Percentiles rank a stretch among this genome's conserved stretches.
Conservation (phyloP, 1,140 invertebrate species). For the Globodera ellingtonae region DNA sequence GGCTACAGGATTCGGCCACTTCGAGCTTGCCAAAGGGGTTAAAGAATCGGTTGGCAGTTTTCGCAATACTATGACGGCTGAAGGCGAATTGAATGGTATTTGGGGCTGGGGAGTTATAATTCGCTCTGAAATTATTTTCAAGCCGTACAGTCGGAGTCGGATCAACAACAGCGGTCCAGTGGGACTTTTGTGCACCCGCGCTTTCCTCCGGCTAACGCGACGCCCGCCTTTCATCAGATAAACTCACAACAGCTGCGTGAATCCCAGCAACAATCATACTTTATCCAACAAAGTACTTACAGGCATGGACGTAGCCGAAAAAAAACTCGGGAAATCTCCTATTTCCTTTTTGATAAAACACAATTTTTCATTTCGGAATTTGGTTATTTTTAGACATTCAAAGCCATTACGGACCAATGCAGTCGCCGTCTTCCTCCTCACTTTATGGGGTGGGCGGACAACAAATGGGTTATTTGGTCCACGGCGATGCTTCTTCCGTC, state of each 20-base stretch:
- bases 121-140: no score
- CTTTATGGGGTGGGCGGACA: background rate
- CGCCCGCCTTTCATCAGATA: background rate
- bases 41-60: background rate
- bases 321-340: no score
- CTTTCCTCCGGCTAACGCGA: background rate
- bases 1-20: constrained; percentile 24
- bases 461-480: background rate
- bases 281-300: background rate
- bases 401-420: background rate
- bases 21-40: no score
- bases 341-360: no score
- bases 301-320: no score
- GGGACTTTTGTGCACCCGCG: background rate
- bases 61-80: background rate
- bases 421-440: background rate
- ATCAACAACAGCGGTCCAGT: background rate
- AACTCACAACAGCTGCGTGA: background rate
- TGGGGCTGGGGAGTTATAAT: no score
- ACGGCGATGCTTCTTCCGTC: background rate
- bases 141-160: background rate
- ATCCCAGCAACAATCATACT: background rate
- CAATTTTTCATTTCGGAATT: no score
- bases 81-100: background rate
- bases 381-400: background rate